Percentiles rank a stretch among this genome's conserved stretches.
Conservation (phyloP, 2,888 invertebrate genomes). For the Horisme vitalbata region DNA sequence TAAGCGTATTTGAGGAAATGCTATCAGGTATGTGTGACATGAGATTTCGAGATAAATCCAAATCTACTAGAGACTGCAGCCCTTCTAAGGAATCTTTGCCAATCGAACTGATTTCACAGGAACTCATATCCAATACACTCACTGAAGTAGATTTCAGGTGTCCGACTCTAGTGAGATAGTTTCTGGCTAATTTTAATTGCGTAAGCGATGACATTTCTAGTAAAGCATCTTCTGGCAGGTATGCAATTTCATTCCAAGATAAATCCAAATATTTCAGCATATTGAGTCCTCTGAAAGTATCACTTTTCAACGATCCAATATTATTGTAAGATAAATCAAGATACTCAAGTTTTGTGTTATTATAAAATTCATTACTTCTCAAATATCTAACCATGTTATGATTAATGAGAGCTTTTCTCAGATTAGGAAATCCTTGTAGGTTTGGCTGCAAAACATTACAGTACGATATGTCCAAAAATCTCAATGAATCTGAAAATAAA, state of each 20-base stretch:
- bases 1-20: slow-evolving; percentile 84
- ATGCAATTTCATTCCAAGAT: slow-evolving; percentile 86
- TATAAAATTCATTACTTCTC: slow-evolving; percentile 82
- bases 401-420: slow-evolving; percentile 82
- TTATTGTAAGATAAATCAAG: slow-evolving; percentile 87
- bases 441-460: slow-evolving; percentile 85
- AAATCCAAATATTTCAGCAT: slow-evolving; percentile 85
- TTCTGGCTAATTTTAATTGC: slow-evolving; percentile 85
- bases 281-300: slow-evolving; percentile 84
- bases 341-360: slow-evolving; percentile 83
- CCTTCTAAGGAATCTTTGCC: slow-evolving; percentile 82
- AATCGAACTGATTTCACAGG: slow-evolving; percentile 85
- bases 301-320: slow-evolving; percentile 82
- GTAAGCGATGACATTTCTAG: slow-evolving; percentile 83
- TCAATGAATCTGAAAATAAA: slow-evolving; percentile 78
- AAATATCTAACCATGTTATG: slow-evolving; percentile 85
- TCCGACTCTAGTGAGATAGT: slow-evolving; percentile 83
- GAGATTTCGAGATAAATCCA: slow-evolving; percentile 87
- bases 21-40: slow-evolving; percentile 84
- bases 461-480: slow-evolving; percentile 82
- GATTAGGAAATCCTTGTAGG: slow-evolving; percentile 83
- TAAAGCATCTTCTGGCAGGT: slow-evolving; percentile 83
- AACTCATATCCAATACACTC: slow-evolving; percentile 83
- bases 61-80: slow-evolving; percentile 80
- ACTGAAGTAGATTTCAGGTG: slow-evolving; percentile 83